Conservation (phyloP, 2,888 invertebrate genomes). For the Eupithecia abbreviata region DNA sequence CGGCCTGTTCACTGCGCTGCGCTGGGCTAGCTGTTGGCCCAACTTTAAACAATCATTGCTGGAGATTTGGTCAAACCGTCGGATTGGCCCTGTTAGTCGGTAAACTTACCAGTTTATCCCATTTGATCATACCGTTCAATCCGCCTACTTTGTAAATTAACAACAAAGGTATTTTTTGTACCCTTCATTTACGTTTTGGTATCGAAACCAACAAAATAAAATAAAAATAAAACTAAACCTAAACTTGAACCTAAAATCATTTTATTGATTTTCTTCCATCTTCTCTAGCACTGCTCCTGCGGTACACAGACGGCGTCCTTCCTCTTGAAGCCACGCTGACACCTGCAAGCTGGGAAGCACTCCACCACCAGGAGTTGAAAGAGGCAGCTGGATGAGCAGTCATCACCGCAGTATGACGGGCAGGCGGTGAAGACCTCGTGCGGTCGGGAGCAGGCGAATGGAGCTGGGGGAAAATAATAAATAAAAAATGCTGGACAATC, state of each 20-base stretch:
- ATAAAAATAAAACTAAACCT: neutral
- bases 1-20: no score
- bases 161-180: no score
- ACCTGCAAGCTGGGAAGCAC: constrained; percentile 56
- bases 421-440: constrained; percentile 55
- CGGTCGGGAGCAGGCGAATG: constrained; percentile 52
- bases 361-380: constrained; percentile 41
- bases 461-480: constrained; percentile 45
- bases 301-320: constrained; percentile 55
- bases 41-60: no score
- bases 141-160: no score
- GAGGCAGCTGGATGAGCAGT: constrained; percentile 46
- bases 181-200: no score
- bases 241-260: neutral
- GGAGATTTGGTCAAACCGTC: no score
- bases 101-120: no score
- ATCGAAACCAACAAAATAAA: neutral
- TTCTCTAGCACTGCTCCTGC: constrained; percentile 46
- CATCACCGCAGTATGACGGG: constrained; percentile 56
- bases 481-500: no score
- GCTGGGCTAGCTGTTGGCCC: no score
- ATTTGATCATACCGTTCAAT: neutral
- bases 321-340: constrained; percentile 51
- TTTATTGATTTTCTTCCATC: neutral
- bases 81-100: no score